phyloP scores from a whole-genome alignment of 2,888 invertebrate species.

The Leptinotarsa rubiginosa region DNA sequence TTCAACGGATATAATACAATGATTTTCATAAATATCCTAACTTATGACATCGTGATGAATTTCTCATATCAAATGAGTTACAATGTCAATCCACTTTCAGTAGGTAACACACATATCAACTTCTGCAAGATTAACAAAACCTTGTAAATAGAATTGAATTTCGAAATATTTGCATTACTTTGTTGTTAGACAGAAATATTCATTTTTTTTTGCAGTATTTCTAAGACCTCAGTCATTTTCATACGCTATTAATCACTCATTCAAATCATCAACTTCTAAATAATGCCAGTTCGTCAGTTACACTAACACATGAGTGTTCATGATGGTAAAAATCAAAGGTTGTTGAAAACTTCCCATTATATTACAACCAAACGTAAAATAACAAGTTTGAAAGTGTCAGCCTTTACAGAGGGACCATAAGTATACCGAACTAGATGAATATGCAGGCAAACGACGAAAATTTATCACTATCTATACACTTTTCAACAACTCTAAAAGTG shows the following conservation, averaged over 20 bases:
- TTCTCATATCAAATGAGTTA: slow-evolving; percentile 19
- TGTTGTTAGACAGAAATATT: not conserved
- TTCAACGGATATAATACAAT: not conserved
- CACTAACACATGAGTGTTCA: not conserved
- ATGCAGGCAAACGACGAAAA: no score
- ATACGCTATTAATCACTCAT: not conserved
- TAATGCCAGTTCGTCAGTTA: not conserved
- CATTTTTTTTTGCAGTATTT: not conserved
- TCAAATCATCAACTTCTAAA: not conserved
- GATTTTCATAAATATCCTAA: no score
- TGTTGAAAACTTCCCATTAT: not conserved
- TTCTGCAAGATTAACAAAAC: slow-evolving; percentile 19
- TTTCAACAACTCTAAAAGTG: no score
- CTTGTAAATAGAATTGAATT: slow-evolving; percentile 25
- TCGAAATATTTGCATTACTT: not conserved
- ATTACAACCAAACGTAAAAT: no score
- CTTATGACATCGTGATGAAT: not conserved
- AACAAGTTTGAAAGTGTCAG: not conserved
- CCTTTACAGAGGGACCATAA: not conserved
- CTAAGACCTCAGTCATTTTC: slow-evolving; percentile 15
- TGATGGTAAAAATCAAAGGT: not conserved
- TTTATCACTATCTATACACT: no score
- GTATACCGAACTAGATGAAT: not conserved
- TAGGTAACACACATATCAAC: slow-evolving; percentile 30
- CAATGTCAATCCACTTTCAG: slow-evolving; percentile 7